Evolutionary conservation across 2,113 vertebrate species (phyloP).

Genomic region (Pygoscelis adeliae): DNA sequence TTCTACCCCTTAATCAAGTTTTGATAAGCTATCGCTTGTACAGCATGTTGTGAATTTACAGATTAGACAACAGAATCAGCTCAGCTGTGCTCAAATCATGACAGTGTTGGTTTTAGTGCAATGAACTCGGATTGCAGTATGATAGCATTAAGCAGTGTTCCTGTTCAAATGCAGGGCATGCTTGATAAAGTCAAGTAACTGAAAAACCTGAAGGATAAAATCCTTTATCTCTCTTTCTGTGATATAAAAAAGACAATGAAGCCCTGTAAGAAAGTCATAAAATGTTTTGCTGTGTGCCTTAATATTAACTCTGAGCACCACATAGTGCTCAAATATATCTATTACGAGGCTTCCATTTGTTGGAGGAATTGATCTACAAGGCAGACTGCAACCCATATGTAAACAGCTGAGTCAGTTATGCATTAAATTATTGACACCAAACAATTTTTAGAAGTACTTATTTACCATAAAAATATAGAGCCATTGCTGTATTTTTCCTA

Average conservation of each 20-base stretch:
- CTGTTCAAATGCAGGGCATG: not conserved
- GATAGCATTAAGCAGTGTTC: not conserved
- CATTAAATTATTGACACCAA: not conserved
- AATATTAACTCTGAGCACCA: not conserved
- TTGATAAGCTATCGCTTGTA: conserved; percentile 11
- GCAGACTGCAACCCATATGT: not conserved
- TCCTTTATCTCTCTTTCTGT: not conserved
- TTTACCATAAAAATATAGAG: not conserved
- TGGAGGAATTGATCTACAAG: not conserved
- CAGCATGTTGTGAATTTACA: not conserved
- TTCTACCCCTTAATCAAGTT: conserved; percentile 8
- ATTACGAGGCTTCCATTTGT: not conserved
- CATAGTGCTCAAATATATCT: not conserved
- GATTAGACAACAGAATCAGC: not conserved
- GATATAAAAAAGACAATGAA: not conserved
- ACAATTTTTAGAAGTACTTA: not conserved
- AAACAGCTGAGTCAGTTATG: not conserved
- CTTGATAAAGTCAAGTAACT: not conserved
- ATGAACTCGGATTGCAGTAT: not conserved
- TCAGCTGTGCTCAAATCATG: not conserved
- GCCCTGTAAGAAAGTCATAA: not conserved
- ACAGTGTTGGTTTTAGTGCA: not conserved
- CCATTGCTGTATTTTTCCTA: not conserved
- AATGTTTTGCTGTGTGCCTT: not conserved
- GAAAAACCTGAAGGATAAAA: not conserved